Evolutionary conservation across 2,888 invertebrate genomes (phyloP).

Genomic region (Melikaiella ostensackeni): DNA sequence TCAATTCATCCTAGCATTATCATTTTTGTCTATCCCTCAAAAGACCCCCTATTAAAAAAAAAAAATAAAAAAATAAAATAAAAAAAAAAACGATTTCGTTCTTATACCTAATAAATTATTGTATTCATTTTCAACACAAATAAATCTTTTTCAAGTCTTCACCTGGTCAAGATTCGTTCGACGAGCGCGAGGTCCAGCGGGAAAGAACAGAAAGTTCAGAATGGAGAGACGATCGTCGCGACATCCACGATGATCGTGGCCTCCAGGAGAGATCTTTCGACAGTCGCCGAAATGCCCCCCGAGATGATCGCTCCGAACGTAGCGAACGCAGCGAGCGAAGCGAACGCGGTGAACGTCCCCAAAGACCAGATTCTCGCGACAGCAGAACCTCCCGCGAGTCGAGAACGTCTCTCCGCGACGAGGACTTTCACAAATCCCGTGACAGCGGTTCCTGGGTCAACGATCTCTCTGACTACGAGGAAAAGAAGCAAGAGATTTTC

Average conservation of each 20-base stretch:
- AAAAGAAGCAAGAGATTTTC: slow-evolving; percentile 72
- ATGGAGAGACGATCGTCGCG: slow-evolving; percentile 70
- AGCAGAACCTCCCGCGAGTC: slow-evolving; percentile 80
- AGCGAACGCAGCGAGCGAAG: slow-evolving; percentile 59
- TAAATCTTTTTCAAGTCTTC: slow-evolving; percentile 47
- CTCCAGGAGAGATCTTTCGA: slow-evolving; percentile 64
- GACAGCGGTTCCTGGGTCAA: slow-evolving; percentile 72
- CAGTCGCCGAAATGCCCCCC: slow-evolving; percentile 59
- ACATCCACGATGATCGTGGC: slow-evolving; percentile 60
- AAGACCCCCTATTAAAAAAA: no score
- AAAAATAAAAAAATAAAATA: no score
- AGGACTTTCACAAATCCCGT: slow-evolving; percentile 63
- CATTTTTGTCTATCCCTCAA: no score
- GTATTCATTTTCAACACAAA: slow-evolving; percentile 11
- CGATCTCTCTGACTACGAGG: slow-evolving; percentile 73
- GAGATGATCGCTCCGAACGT: slow-evolving; percentile 67
- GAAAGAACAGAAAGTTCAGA: slow-evolving; percentile 62
- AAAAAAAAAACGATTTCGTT: no score
- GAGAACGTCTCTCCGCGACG: slow-evolving; percentile 72
- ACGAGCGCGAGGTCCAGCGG: slow-evolving; percentile 62
- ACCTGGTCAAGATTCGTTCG: slow-evolving; percentile 64
- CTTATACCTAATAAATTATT: not conserved
- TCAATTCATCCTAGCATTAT: no score
- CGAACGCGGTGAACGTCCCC: slow-evolving; percentile 78
- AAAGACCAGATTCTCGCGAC: slow-evolving; percentile 81